Percentiles rank a stretch among this genome's conserved stretches.
Evolutionary conservation across 30 jellyfish, hydroid and myxozoan genomes (phyloP).

Genomic region (Chironex yamaguchii): DNA sequence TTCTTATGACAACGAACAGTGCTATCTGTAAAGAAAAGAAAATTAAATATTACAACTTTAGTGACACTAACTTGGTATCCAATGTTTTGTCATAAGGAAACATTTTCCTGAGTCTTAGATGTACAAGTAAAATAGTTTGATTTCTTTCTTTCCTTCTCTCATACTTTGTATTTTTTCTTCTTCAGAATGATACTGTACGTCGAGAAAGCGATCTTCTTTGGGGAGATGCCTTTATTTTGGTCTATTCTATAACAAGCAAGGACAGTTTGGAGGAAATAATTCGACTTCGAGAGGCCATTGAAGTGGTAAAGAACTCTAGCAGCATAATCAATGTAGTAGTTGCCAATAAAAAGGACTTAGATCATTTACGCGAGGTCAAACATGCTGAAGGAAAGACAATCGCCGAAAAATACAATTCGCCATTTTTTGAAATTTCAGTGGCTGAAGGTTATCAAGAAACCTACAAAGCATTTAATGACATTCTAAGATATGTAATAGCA

Average conservation of each 20-base stretch:
- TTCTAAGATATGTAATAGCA: slow-evolving; percentile 59
- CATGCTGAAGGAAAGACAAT: slow-evolving; percentile 81
- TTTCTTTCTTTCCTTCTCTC: too few species aligned
- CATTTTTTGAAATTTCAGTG: slow-evolving; percentile 81
- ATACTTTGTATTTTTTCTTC: too few species aligned
- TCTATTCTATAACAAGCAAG: slow-evolving; percentile 74
- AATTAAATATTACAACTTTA: too few species aligned
- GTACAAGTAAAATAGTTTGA: too few species aligned
- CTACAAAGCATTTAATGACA: slow-evolving; percentile 69
- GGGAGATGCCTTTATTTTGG: slow-evolving; percentile 87
- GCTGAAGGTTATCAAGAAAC: slow-evolving; percentile 92
- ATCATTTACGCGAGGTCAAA: slow-evolving; percentile 87
- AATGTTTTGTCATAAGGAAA: too few species aligned
- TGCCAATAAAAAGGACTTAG: slow-evolving; percentile 86
- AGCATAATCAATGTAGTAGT: slow-evolving; percentile 69
- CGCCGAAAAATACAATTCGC: slow-evolving; percentile 79
- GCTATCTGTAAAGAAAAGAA: too few species aligned
- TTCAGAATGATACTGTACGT: slow-evolving; percentile 71
- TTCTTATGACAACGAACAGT: too few species aligned
- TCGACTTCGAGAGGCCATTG: slow-evolving; percentile 60
- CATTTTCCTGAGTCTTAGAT: too few species aligned
- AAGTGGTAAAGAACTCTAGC: slow-evolving; percentile 45
- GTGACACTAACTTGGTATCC: too few species aligned
- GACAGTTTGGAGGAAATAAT: slow-evolving; percentile 78
- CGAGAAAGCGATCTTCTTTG: slow-evolving; percentile 74